Percentiles rank a stretch among this genome's conserved stretches.
These are phyloP conservation scores for Drosophila neotestacea DNA, from an alignment of 2,888 invertebrate species.

Conservation along the genomic window DNA sequence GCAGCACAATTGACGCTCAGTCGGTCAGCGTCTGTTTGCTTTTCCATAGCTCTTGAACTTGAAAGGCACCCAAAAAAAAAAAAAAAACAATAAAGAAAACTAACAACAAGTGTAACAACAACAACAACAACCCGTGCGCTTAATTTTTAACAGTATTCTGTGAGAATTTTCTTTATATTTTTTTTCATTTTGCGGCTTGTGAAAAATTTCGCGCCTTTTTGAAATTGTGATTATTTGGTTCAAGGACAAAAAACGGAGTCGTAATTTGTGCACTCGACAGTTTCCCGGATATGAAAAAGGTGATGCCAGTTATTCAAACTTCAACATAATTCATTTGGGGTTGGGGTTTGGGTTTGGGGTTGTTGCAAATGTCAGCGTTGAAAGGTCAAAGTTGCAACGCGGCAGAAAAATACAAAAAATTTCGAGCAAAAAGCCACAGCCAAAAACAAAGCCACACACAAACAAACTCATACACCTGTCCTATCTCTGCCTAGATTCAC, in stretches of 20 bases:
- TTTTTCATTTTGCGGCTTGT: background rate
- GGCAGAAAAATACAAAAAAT: constrained; percentile 34
- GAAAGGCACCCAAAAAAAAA: constrained; percentile 29
- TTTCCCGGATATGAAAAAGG: constrained; percentile 65
- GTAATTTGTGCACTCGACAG: background rate
- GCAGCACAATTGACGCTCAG: constrained; percentile 66
- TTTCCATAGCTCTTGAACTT: constrained; percentile 65
- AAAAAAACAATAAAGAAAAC: constrained; percentile 3
- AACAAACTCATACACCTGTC: constrained; percentile 10
- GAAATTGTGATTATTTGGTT: background rate
- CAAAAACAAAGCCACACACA: constrained; percentile 41
- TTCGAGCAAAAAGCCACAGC: constrained; percentile 28
- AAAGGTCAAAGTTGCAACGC: constrained; percentile 69
- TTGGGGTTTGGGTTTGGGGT: background rate
- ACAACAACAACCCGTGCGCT: constrained; percentile 16
- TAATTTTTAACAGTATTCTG: constrained; percentile 15
- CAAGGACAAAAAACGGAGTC: constrained; percentile 27
- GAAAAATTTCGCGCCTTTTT: constrained; percentile 25
- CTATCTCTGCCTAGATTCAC: constrained; percentile 18
- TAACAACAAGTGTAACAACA: constrained; percentile 6
- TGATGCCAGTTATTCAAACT: constrained; percentile 28
- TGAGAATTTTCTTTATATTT: constrained; percentile 2
- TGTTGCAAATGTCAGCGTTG: constrained; percentile 39
- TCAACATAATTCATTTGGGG: constrained; percentile 22
- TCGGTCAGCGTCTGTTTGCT: constrained; percentile 70